These are phyloP conservation scores for Serinus canaria DNA, from an alignment of 2,113 vertebrate species.

Conservation along the genomic window DNA sequence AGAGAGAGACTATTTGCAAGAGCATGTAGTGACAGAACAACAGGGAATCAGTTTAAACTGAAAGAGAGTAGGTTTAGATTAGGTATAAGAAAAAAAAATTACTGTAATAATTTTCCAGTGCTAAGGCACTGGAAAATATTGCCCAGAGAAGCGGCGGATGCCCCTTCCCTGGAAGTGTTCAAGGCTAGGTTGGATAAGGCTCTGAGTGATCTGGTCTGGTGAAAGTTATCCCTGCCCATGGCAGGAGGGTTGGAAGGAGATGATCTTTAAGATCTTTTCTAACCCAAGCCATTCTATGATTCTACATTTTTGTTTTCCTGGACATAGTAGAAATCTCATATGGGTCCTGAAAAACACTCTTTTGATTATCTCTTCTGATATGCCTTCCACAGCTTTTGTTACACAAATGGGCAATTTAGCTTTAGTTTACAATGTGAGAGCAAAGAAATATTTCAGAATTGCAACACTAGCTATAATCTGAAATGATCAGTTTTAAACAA, in stretches of 20 bases:
- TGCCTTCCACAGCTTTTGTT: neutral
- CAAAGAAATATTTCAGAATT: neutral
- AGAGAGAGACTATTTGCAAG: neutral
- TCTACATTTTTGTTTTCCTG: neutral
- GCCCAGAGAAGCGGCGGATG: neutral
- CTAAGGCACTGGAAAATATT: neutral
- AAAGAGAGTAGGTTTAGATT: neutral
- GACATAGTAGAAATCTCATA: neutral
- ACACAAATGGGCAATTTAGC: neutral
- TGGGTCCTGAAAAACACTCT: neutral
- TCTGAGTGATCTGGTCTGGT: neutral
- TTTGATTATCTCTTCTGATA: neutral
- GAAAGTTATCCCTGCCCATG: neutral
- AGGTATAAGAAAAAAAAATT: neutral
- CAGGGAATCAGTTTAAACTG: neutral
- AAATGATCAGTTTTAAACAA: neutral
- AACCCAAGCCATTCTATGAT: neutral
- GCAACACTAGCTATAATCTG: neutral
- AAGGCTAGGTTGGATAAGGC: neutral
- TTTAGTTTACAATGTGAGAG: neutral
- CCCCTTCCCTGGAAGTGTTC: too few relatives aligned
- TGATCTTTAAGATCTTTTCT: neutral
- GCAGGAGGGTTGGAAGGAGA: neutral
- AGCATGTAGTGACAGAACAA: neutral
- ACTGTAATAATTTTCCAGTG: neutral